Base-by-base conservation (phyloP, 2,888 invertebrate genomes). In the Tenthredo scrophulariae region DNA sequence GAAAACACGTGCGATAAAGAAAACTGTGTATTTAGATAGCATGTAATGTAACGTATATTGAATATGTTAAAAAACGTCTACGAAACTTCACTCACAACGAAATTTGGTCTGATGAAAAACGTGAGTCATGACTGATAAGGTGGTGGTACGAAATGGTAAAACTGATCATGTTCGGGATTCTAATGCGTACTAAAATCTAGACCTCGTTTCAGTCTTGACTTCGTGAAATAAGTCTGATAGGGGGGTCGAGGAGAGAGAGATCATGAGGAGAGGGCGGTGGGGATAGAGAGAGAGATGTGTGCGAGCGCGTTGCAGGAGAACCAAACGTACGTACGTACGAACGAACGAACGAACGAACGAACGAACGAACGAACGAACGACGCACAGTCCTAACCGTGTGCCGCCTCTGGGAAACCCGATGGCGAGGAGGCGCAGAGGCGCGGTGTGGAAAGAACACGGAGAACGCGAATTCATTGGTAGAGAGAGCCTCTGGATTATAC, bases 121-220 rank as follows among this genome's bases (percentile, higher is more conserved):
- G 86, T 91, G 90, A 88, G 88, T 89, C 90, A 90, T 90, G 87
- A 43, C 80, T 84, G 70, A 22, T 43, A 37, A 62, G 65, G 84
- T 82, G n/a, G 84, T 79, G 84, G 62, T 74, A 86, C 85, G 87
- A 54, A 54, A 85, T 86, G 86, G 87, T 86, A 87, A 89, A 87
- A 87, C 88, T 89, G 89, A 88, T 90, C 89, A 89, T 91, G 89
- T 89, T 89, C 89, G 86, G 54, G 87, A 87, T 88, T 88, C 89
- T 88, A 89, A 89, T 90, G 91, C 90, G 90, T 91, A 91, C 91
- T 91, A 88, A 91, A 90, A 91, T 89, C 88, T 89, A 91, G 91
- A 90, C 89, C 89, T 87, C 89, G 89, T 91, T 89, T 88, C 88
- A 91, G 90, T 88, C 88, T 87, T 86, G 87, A 85, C 87, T 85